A percentile compares a stretch with the other conserved stretches of the same genome.
These are phyloP conservation scores for Apodemia mormo DNA, from an alignment of 2,888 invertebrate genomes.

Conservation along the genomic window DNA sequence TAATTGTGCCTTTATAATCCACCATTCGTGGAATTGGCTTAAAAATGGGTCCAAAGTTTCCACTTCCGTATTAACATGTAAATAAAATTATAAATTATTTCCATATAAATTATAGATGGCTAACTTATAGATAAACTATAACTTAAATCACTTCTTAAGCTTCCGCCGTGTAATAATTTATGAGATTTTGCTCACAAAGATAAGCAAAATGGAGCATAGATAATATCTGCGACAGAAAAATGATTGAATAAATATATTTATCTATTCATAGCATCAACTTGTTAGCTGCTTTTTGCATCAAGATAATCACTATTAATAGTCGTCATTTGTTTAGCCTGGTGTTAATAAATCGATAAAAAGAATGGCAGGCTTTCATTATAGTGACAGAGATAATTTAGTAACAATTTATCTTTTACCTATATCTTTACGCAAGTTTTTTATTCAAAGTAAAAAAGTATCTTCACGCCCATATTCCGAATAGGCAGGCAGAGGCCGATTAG, in stretches of 20 bases:
- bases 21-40: too few species aligned
- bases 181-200: background rate
- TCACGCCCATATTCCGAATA: too few species aligned
- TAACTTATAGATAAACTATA: background rate
- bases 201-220: conserved; percentile 5
- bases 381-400: background rate
- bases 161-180: background rate
- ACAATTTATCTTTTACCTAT: too few species aligned
- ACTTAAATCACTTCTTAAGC: background rate
- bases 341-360: background rate
- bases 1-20: too few species aligned
- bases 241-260: background rate
- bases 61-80: too few species aligned
- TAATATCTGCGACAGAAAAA: conserved; percentile 8
- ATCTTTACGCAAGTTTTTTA: too few species aligned
- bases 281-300: background rate
- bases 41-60: too few species aligned
- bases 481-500: too few species aligned
- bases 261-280: background rate
- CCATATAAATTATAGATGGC: too few species aligned
- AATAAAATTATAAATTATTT: too few species aligned
- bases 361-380: background rate
- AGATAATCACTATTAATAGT: background rate
- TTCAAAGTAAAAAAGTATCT: too few species aligned
- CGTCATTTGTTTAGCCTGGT: background rate